Evolutionary conservation across 2,113 vertebrate species (phyloP), one percentile per base, ranked within the genome.

Genomic region (Oreotrochilus melanogaster): DNA sequence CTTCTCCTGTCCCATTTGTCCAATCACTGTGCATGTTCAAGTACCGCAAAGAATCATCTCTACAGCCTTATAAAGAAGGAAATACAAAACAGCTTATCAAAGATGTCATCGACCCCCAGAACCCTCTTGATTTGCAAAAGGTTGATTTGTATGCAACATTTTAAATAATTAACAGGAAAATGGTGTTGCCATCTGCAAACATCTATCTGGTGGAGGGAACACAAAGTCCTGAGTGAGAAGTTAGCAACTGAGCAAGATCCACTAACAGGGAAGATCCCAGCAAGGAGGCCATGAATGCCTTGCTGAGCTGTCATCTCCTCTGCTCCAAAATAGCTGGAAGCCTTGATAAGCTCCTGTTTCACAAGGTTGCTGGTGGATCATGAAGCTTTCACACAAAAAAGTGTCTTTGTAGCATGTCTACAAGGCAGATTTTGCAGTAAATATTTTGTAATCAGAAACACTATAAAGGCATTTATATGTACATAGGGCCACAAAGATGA

Each of bases 121-220:
- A 83, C 18, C 39, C 48, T 45, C 35, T 80, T 83, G 58, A 3
- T 11, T 75, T 81, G 92, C 76, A 91, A 91, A 81, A 93, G 65
- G 91, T 89, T 81, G 91, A 95, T 95, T 92, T 92, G 61, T 83
- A 82, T 87, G 86, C 80, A 69, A 62, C 28, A 65, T 87, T 92
- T 78, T 85, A 87, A 96, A 96, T 92, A 91, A 95, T 95, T 92
- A 75, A 61, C 22, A 45, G 87, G n/a, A 57, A 89, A 96, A 92
- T 85, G 90, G 69, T 95, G 80, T 87, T 92, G 70, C 95, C 96
- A 95, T 96, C 95, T 96, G 89, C 94, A 80, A 91, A 82, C 3
- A 3, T 94, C 95, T 89, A 87, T 92, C 95, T 96, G 95, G 84
- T 91, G 84, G 75, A 50, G 73, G 69, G 89, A 95, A 47, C 86